These are phyloP conservation scores for Cydia fagiglandana DNA, from an alignment of 1,140 invertebrate genomes.

Conservation along the genomic window DNA sequence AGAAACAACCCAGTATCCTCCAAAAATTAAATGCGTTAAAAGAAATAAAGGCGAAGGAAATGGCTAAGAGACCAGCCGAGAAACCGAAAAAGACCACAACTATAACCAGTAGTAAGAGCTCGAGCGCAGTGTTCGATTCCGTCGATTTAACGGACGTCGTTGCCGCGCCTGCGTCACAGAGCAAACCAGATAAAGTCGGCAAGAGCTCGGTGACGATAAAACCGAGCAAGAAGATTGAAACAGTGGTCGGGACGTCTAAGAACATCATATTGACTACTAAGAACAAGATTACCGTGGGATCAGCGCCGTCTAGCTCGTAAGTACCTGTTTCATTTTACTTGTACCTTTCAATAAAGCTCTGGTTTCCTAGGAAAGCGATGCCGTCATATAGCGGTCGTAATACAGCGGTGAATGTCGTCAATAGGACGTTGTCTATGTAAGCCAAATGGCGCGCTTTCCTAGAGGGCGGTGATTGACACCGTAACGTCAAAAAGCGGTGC, in stretches of 20 bases:
- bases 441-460: too few species aligned
- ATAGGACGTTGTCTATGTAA: too few species aligned
- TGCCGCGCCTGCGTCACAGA: not conserved
- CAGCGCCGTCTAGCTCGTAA: slow-evolving; percentile 7
- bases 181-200: not conserved
- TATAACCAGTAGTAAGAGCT: not conserved
- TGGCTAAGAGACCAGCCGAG: not conserved
- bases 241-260: slow-evolving; percentile 43
- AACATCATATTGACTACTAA: slow-evolving; percentile 37
- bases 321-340: slow-evolving; percentile 1
- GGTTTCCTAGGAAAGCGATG: too few species aligned
- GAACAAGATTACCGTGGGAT: not conserved
- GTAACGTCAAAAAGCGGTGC: too few species aligned
- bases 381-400: too few species aligned
- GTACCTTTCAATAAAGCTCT: not conserved
- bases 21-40: not conserved
- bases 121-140: not conserved
- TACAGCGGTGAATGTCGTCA: too few species aligned
- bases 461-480: too few species aligned
- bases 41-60: not conserved
- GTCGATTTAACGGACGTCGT: slow-evolving; percentile 9
- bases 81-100: not conserved
- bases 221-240: slow-evolving; percentile 19
- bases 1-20: not conserved
- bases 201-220: slow-evolving; percentile 8